Conservation (phyloP, 2,888 invertebrate genomes). For the Melipona beecheii region DNA sequence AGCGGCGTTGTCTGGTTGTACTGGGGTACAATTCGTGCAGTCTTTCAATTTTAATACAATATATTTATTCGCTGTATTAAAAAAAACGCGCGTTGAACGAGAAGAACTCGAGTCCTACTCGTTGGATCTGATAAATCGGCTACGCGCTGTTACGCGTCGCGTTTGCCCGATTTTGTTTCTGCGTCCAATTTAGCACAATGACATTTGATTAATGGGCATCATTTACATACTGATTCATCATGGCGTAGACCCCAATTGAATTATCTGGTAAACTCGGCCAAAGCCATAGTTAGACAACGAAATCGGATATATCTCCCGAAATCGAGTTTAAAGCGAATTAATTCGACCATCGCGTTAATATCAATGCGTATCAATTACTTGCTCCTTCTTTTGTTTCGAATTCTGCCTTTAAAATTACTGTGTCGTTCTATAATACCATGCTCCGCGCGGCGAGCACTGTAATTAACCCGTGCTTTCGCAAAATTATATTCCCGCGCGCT, state of each 20-base stretch:
- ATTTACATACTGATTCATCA: conserved; percentile 60
- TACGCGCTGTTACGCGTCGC: not conserved
- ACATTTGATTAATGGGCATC: conserved; percentile 58
- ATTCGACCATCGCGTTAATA: not conserved
- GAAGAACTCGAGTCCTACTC: not conserved
- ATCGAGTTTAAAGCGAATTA: conserved; percentile 36
- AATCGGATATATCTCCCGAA: conserved; percentile 30
- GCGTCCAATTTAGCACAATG: conserved; percentile 39
- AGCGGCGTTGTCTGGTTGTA: too few relatives aligned
- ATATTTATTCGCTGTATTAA: too few relatives aligned
- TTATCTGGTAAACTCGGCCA: conserved; percentile 38
- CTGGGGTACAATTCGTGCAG: too few relatives aligned
- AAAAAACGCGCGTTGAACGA: too few relatives aligned
- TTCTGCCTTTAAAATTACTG: not conserved
- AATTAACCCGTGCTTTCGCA: not conserved
- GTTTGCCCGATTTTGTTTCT: conserved; percentile 35
- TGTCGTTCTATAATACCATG: too few relatives aligned
- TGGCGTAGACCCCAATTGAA: conserved; percentile 41
- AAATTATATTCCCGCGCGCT: not conserved
- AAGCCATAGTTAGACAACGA: conserved; percentile 33
- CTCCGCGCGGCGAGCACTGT: not conserved
- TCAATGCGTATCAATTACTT: too few relatives aligned
- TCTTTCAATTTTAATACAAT: too few relatives aligned
- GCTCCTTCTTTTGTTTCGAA: not conserved
- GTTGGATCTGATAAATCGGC: conserved; percentile 2